These are phyloP conservation scores for Cherax quadricarinatus DNA, from an alignment of 1,140 invertebrate species.

Conservation along the genomic window DNA sequence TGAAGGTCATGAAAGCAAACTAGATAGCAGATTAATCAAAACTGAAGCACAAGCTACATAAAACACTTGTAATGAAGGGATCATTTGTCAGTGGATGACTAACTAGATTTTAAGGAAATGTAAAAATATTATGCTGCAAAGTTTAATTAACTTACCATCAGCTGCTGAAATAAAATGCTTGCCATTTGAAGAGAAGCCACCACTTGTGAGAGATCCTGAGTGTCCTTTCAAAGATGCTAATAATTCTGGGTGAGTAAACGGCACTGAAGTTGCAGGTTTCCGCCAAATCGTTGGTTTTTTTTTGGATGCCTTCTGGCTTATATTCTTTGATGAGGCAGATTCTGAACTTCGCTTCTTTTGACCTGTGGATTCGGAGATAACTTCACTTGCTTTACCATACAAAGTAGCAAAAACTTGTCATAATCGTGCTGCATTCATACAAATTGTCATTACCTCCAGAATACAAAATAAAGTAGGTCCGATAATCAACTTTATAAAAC, in stretches of 20 bases:
- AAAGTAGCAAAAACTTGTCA: too few relatives aligned
- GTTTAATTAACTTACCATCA: constrained; percentile 45
- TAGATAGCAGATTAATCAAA: too few relatives aligned
- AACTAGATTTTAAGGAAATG: not conserved
- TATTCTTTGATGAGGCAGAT: not conserved
- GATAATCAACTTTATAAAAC: too few relatives aligned
- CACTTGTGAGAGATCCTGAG: constrained; percentile 38
- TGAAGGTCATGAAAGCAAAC: too few relatives aligned
- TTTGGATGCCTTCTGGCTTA: not conserved
- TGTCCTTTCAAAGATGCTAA: constrained; percentile 48
- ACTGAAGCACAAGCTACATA: too few relatives aligned
- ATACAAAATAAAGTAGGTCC: too few relatives aligned
- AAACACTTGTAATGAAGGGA: too few relatives aligned
- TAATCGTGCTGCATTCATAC: too few relatives aligned
- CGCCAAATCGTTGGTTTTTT: constrained; percentile 18
- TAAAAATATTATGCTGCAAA: not conserved
- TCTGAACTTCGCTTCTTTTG: constrained; percentile 4
- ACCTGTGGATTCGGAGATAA: not conserved
- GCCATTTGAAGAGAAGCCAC: constrained; percentile 42
- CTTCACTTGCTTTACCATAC: too few relatives aligned
- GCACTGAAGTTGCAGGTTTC: not conserved
- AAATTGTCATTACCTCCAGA: too few relatives aligned
- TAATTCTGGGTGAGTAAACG: constrained; percentile 47
- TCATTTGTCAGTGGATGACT: too few relatives aligned
- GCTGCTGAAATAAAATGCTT: constrained; percentile 55